Base-by-base conservation (phyloP, 2,888 invertebrate genomes). In the Helleia helle region DNA sequence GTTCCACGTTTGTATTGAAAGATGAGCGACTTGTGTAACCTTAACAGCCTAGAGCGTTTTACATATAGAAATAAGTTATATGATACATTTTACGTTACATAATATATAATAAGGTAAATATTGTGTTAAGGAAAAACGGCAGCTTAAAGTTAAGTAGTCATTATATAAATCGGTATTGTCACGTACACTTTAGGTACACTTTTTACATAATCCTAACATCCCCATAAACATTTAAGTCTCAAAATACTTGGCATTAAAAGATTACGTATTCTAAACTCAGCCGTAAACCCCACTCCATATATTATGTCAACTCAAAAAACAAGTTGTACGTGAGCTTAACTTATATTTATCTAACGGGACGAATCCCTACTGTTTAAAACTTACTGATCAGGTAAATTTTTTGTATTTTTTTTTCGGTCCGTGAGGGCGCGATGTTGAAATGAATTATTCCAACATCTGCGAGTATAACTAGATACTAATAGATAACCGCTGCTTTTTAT, bases 401-500 rank as follows among this genome's bases (percentile, higher is more conserved):
- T 49, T 51, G 46, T 55, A 43, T 49, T 51, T 50, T 47, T 41
- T 42, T 34, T 24, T n/a, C 14, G 28, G 42, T 48, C 45, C 52
- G 54, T 53, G 52, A 52, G 52, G 50, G 47, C 37, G 42, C 46
- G 55, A 48, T 45, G 44, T 44, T 40, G 50, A 34, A 49, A 54
- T 59, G 71, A 77, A 80, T 84, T 81, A 81, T 76, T 75, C 75
- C 7, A 77, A 77, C 81, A 81, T 81, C 79, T 83, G 81, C 76
- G 75, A 65, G 69, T 69, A 72, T 75, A 81, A 81, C 80, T 80
- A 79, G 84, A 84, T 79, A 83, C 79, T 77, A 80, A 83, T 81
- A 83, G 81, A 80, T 80, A 80, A 79, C 80, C 76, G 66, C 71
- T 81, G 83, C 59, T 83, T 83, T 84, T 83, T 83, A 83, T 81